These are phyloP conservation scores for Nymphalis polychloros DNA, from an alignment of 2,888 invertebrate species.

Conservation along the genomic window DNA sequence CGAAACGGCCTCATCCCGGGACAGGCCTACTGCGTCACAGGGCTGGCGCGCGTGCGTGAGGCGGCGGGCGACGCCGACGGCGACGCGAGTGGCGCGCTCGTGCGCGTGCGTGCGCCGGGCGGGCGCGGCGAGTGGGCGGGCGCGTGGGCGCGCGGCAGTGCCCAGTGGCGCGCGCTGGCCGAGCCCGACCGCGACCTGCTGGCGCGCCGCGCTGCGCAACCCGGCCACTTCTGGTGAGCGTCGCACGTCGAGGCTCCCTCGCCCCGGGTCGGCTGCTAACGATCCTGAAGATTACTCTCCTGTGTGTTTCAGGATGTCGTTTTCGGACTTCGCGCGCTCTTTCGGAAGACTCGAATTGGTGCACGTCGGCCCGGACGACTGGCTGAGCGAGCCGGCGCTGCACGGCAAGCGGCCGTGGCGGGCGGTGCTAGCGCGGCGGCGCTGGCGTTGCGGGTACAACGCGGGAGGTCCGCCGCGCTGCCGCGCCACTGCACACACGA, in stretches of 20 bases:
- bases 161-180: slow-evolving; percentile 86
- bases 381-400: slow-evolving; percentile 85
- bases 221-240: slow-evolving; percentile 53
- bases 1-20: slow-evolving; percentile 85
- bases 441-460: slow-evolving; percentile 86
- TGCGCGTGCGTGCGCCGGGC: slow-evolving; percentile 85
- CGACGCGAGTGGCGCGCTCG: slow-evolving; percentile 70
- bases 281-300: not conserved
- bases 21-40: slow-evolving; percentile 87
- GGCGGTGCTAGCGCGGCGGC: slow-evolving; percentile 85
- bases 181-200: slow-evolving; percentile 84
- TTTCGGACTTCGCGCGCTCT: slow-evolving; percentile 85
- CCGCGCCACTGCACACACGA: slow-evolving; percentile 82
- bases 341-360: slow-evolving; percentile 87
- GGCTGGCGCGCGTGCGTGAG: slow-evolving; percentile 85
- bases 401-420: slow-evolving; percentile 86
- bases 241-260: slow-evolving; percentile 64
- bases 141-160: slow-evolving; percentile 86
- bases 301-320: slow-evolving; percentile 83
- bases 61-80: slow-evolving; percentile 50
- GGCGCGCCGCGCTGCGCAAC: slow-evolving; percentile 66
- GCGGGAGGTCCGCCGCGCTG: slow-evolving; percentile 86
- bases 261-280: slow-evolving; percentile 11
- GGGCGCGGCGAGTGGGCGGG: slow-evolving; percentile 88
- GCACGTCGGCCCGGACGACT: slow-evolving; percentile 89